Evolutionary conservation across 2,888 invertebrate species (phyloP), one percentile per base, ranked within the genome.

Genomic region (Micropterix aruncella): DNA sequence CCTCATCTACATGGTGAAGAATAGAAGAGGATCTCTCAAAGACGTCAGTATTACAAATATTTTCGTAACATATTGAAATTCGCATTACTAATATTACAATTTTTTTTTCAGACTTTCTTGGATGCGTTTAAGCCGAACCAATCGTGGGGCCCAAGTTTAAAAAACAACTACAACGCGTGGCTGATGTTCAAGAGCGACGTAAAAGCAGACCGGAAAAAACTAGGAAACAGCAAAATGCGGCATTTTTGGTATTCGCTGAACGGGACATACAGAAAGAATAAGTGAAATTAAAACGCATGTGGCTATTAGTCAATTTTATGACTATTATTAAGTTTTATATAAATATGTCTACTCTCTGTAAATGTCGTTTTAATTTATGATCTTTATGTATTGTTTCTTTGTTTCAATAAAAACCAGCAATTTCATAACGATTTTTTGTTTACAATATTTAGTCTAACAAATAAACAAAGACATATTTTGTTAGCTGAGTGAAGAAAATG

Each of bases 111-210:
- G 75, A 68, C 65, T 45, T 53, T 72, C 37, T 63, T 55, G 48
- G 56, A 55, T 2, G 54, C 74, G 1, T 67, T 75, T 54, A 57
- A 65, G 37, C 66, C 73, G 37, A 68, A 66, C 45, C 55, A 61
- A 12, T 61, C 72, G 3, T 83, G 83, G 83, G 82, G 83, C 1
- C 84, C 84, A 0, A 61, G 62, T 5, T 72, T 77, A 47, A 59
- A 63, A 0, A 61, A 67, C 18, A 63, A 60, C 1, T 66, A 63
- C 19, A 68, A 69, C 18, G 71, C 74, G 48, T 83, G 82, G 82
- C 56, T 57, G 1, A 63, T 68, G n/a, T 79, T 74, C 55, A 74
- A 74, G 46, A 60, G 55, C 1, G 60, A 73, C 40, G 63, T 69
- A 37, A 66, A 68, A 42, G 55, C 59, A 44, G 56, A 67, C 41